A percentile compares a stretch with the other conserved stretches of the same genome.
Evolutionary conservation across 2,888 invertebrate species (phyloP).

Genomic region (Helicoverpa assulta): DNA sequence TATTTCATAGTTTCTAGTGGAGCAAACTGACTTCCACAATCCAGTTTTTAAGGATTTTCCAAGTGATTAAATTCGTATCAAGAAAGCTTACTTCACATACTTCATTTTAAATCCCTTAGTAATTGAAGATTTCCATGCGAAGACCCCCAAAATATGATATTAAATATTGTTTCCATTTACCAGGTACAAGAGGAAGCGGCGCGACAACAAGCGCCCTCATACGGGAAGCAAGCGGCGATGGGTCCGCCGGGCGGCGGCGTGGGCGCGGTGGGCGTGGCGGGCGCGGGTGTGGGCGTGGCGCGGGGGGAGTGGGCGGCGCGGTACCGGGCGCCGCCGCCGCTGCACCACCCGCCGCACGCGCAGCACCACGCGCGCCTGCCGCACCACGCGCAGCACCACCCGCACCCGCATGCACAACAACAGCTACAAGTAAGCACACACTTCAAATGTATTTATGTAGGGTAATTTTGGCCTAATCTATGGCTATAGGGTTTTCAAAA

Average conservation of each 20-base stretch:
- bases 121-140: too few relatives aligned
- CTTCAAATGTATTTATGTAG: too few relatives aligned
- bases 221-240: conserved; percentile 93
- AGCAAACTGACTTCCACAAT: too few relatives aligned
- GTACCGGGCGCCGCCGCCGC: conserved; percentile 73
- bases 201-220: conserved; percentile 96
- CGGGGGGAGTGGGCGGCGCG: conserved; percentile 82
- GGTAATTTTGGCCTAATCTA: too few relatives aligned
- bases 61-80: too few relatives aligned
- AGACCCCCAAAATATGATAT: neutral
- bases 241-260: conserved; percentile 85
- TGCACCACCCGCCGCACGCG: conserved; percentile 65
- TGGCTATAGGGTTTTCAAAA: too few relatives aligned
- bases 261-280: conserved; percentile 89
- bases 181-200: conserved; percentile 97
- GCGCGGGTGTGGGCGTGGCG: conserved; percentile 81
- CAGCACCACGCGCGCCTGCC: conserved; percentile 54
- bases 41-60: too few relatives aligned
- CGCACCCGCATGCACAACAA: conserved; percentile 56
- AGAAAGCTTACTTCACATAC: too few relatives aligned
- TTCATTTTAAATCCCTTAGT: too few relatives aligned
- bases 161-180: neutral
- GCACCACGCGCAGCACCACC: conserved; percentile 53
- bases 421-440: conserved; percentile 59
- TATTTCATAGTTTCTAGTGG: too few relatives aligned